Percentiles rank a stretch among this genome's conserved stretches.
phyloP scores from a whole-genome alignment of 2,113 vertebrate species.

The Xiphophorus couchianus region DNA sequence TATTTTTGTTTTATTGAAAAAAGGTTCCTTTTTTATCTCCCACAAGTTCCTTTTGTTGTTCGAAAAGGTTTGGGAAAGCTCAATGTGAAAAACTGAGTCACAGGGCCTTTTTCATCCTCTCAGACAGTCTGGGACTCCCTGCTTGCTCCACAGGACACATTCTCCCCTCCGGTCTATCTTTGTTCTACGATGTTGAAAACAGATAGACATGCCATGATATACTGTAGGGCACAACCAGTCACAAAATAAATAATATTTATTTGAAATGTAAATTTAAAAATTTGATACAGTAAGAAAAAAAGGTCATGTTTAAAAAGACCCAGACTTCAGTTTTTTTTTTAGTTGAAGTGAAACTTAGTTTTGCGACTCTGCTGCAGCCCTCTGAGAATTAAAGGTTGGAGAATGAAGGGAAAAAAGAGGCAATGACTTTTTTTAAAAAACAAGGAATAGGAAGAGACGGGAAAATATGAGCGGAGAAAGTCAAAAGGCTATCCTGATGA shows the following conservation, averaged over 20 bases:
- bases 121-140: conserved; percentile 29
- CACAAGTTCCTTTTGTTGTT: not conserved
- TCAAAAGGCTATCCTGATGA: conserved; percentile 33
- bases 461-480: conserved; percentile 44
- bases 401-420: conserved; percentile 7
- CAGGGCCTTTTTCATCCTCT: conserved; percentile 18
- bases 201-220: not conserved
- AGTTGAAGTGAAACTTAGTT: conserved; percentile 21
- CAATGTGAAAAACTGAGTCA: conserved; percentile 1
- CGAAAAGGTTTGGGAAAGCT: not conserved
- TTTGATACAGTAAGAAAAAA: conserved; percentile 3
- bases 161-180: not conserved
- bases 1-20: too few relatives aligned
- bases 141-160: not conserved
- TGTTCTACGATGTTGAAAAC: conserved; percentile 1
- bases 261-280: too few relatives aligned
- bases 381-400: conserved; percentile 14
- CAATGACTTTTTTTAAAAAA: conserved; percentile 18
- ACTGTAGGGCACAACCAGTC: not conserved
- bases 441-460: conserved; percentile 24
- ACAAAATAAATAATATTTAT: not conserved
- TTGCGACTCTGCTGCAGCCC: conserved; percentile 22
- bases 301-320: conserved; percentile 19
- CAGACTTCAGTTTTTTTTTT: too few relatives aligned
- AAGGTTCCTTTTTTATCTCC: too few relatives aligned